Conservation (phyloP, 2,113 vertebrate species). For the rat (Rattus norvegicus) region DNA sequence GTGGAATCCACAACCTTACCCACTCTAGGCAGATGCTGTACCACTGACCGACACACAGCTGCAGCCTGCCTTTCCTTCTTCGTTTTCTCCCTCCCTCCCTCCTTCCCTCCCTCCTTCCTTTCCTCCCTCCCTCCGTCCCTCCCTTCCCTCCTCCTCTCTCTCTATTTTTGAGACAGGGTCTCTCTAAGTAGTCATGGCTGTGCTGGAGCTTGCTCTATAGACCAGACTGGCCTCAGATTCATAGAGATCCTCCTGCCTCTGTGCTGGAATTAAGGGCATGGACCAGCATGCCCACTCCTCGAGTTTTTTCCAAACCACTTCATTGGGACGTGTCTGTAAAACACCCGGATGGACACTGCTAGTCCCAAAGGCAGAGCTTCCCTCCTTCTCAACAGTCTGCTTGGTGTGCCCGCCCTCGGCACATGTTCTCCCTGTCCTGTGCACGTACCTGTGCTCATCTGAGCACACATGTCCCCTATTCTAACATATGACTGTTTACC, state of each 20-base stretch:
- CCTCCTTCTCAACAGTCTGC: background rate
- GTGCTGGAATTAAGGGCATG: background rate
- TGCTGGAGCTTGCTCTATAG: background rate
- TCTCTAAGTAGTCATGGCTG: background rate
- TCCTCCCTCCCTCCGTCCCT: no score
- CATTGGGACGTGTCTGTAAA: background rate
- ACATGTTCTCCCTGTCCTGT: no score
- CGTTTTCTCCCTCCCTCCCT: background rate
- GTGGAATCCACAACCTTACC: background rate
- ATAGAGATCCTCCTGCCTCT: background rate
- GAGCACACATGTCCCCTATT: background rate
- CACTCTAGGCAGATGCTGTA: background rate
- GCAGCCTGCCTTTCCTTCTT: background rate
- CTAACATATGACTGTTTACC: background rate
- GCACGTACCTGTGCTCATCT: no score
- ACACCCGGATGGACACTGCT: background rate
- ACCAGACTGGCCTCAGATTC: background rate
- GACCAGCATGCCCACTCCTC: background rate
- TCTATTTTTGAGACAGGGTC: background rate
- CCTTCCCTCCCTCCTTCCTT: fast-evolving
- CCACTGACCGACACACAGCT: background rate
- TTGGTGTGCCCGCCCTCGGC: background rate
- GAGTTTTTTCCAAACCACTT: background rate
- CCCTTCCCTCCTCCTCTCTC: no score
- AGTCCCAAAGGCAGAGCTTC: background rate